Percentiles rank a stretch among this genome's conserved stretches.
These are phyloP conservation scores for Dendroctonus ponderosae DNA, from an alignment of 1,140 invertebrate genomes.

Conservation along the genomic window DNA sequence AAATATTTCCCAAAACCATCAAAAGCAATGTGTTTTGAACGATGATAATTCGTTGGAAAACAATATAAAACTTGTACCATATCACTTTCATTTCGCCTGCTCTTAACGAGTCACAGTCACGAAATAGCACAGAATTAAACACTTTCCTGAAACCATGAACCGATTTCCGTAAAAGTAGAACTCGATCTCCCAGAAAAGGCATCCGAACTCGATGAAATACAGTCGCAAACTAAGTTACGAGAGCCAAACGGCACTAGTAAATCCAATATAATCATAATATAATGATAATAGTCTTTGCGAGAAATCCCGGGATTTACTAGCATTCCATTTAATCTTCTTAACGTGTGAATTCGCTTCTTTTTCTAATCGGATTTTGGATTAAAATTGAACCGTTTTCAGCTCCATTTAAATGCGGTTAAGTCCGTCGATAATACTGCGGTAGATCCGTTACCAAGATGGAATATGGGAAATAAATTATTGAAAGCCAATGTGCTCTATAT, in stretches of 20 bases:
- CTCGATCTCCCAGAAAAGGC: background rate
- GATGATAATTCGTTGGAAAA: too few species aligned
- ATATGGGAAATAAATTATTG: background rate
- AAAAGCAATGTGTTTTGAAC: too few species aligned
- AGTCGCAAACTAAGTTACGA: conserved; percentile 43
- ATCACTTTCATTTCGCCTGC: too few species aligned
- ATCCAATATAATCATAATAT: conserved; percentile 53
- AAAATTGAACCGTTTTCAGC: conserved; percentile 33
- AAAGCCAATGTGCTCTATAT: background rate
- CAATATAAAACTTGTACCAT: too few species aligned
- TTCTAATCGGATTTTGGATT: conserved; percentile 47
- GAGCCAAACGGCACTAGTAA: conserved; percentile 47
- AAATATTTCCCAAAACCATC: too few species aligned
- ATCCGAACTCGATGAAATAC: conserved; percentile 39
- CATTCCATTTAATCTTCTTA: conserved; percentile 51
- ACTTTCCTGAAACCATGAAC: too few species aligned
- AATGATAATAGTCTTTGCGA: conserved; percentile 52
- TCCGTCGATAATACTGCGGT: too few species aligned
- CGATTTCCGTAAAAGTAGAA: too few species aligned
- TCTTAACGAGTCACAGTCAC: too few species aligned
- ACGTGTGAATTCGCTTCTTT: conserved; percentile 51
- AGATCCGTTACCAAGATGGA: background rate
- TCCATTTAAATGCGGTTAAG: conserved; percentile 3
- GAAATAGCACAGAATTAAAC: too few species aligned
- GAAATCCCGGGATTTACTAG: conserved; percentile 50